phyloP scores from a whole-genome alignment of 2,113 vertebrate genomes.

The Erinaceus europaeus region DNA sequence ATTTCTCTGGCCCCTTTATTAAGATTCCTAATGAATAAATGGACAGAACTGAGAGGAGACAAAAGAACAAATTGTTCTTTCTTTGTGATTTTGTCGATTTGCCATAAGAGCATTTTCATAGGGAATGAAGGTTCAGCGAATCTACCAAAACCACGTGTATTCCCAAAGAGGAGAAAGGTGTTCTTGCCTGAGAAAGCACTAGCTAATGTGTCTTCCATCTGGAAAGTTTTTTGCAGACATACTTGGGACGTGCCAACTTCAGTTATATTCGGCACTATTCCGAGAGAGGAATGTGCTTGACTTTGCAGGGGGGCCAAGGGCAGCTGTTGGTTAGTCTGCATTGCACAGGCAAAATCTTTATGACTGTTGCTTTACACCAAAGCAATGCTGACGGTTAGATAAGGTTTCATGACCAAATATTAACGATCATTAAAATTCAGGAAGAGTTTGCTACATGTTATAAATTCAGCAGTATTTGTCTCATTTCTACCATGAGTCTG shows the following conservation, averaged over 20 bases:
- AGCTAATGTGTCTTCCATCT: constrained; percentile 31
- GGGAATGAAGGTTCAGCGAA: background rate
- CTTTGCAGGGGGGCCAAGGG: background rate
- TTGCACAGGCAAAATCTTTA: background rate
- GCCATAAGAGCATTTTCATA: background rate
- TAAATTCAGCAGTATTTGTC: background rate
- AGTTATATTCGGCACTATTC: background rate
- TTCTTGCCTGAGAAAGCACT: constrained; percentile 10
- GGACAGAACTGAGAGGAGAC: background rate
- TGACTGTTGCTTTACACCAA: constrained; percentile 15
- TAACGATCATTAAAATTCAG: background rate
- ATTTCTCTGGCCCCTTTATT: background rate
- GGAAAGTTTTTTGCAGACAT: constrained; percentile 9
- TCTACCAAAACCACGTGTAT: background rate
- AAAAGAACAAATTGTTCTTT: no score
- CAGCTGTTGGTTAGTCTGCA: background rate
- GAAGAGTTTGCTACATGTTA: background rate
- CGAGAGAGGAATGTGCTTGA: background rate
- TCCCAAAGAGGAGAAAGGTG: background rate
- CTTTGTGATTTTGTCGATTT: background rate
- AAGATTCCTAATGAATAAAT: background rate
- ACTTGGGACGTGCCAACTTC: background rate
- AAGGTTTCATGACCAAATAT: constrained; percentile 3
- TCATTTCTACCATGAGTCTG: background rate
- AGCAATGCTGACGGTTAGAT: background rate